Conservation (phyloP, 2,888 invertebrate species). For the Pemphredon lugubris region DNA sequence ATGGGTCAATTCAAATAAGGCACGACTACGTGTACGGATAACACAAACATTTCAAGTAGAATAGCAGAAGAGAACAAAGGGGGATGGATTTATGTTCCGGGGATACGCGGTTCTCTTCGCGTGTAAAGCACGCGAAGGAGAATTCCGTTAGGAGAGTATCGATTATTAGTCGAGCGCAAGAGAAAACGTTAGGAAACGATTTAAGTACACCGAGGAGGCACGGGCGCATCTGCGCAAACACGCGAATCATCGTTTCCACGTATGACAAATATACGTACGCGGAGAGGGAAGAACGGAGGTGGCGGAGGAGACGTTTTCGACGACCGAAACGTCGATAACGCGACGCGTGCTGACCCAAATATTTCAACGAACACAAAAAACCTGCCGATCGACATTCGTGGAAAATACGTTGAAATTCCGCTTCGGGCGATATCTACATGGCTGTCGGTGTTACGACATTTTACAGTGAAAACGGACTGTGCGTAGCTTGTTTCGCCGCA, state of each 20-base stretch:
- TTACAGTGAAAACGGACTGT: too few species aligned
- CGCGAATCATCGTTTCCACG: constrained; percentile 10
- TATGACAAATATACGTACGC: not conserved
- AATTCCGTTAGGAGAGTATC: constrained; percentile 1
- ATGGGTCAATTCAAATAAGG: not conserved
- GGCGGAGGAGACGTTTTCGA: too few species aligned
- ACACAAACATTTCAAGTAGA: not conserved
- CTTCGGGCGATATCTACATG: not conserved
- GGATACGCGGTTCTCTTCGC: not conserved
- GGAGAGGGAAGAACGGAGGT: too few species aligned
- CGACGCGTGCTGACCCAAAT: too few species aligned
- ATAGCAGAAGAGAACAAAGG: not conserved
- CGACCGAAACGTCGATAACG: not conserved
- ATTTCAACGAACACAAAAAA: too few species aligned
- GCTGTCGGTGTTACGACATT: too few species aligned
- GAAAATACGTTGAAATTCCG: constrained; percentile 13
- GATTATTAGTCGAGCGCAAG: constrained; percentile 4
- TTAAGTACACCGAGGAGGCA: not conserved
- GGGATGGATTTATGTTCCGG: constrained; percentile 1
- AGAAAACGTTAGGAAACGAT: constrained; percentile 17
- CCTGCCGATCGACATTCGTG: constrained; percentile 30
- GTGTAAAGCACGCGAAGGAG: not conserved
- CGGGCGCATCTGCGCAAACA: constrained; percentile 9
- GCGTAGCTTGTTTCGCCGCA: too few species aligned
- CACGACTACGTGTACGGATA: not conserved